phyloP scores from a whole-genome alignment of 35 echinoderm and acorn worm species.

The Heliocidaris tuberculata region DNA sequence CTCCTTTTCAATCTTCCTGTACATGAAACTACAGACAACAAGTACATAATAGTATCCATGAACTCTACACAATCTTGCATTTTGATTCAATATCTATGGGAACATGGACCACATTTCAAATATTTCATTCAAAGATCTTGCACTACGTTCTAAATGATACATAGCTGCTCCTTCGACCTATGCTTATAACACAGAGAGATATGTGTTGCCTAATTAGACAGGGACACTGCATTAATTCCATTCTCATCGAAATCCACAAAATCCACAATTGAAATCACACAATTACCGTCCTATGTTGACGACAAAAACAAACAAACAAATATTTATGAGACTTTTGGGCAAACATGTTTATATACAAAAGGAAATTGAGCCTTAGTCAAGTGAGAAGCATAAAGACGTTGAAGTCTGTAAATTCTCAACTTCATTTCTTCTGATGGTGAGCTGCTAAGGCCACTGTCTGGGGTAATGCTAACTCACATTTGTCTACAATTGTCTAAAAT shows the following conservation, averaged over 20 bases:
- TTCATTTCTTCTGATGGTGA: not conserved
- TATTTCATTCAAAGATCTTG: not conserved
- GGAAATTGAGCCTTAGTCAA: not conserved
- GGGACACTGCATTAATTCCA: not conserved
- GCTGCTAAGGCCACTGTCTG: not conserved
- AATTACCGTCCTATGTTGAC: not conserved
- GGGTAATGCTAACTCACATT: not conserved
- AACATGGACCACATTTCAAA: not conserved
- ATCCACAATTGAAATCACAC: not conserved
- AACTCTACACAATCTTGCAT: not conserved
- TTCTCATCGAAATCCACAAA: not conserved
- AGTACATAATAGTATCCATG: not conserved
- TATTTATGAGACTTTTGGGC: not conserved
- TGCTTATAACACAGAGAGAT: not conserved
- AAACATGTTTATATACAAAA: conserved; percentile 15
- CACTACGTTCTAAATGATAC: not conserved
- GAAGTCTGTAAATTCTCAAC: too few relatives aligned
- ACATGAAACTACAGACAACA: not conserved
- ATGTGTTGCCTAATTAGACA: not conserved
- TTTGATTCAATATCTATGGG: not conserved
- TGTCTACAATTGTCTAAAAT: not conserved
- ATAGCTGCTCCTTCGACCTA: not conserved
- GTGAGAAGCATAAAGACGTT: not conserved
- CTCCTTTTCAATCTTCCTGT: not conserved
- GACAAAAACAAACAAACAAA: not conserved